phyloP scores from a whole-genome alignment of 2,797 vertebrate genomes.

The Paedocypris micromegethes region DNA sequence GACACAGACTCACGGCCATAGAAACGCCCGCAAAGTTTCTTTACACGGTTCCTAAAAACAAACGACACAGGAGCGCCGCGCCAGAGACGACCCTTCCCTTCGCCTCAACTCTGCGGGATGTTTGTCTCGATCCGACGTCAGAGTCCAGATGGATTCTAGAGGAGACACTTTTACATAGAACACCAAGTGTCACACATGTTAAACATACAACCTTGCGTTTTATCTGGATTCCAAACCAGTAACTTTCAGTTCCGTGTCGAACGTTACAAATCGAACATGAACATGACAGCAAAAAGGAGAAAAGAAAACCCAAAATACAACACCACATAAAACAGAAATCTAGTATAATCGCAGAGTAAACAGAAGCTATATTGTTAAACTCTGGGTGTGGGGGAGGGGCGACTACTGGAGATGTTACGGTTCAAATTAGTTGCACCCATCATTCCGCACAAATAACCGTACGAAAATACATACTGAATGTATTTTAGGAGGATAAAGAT shows the following conservation, averaged over 20 bases:
- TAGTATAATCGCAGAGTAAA: slow-evolving; percentile 57
- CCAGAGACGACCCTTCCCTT: slow-evolving; percentile 45
- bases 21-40: slow-evolving; percentile 48
- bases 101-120: slow-evolving; percentile 38
- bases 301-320: slow-evolving; percentile 45
- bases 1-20: slow-evolving; percentile 54
- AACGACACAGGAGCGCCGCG: slow-evolving; percentile 43
- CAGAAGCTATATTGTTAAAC: slow-evolving; percentile 59
- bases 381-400: slow-evolving; percentile 56
- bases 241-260: slow-evolving; percentile 50
- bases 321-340: slow-evolving; percentile 59
- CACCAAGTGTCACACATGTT: slow-evolving; percentile 47
- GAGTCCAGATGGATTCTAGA: slow-evolving; percentile 31
- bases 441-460: slow-evolving; percentile 56
- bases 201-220: slow-evolving; percentile 40
- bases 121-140: slow-evolving; percentile 40
- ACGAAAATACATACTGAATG: slow-evolving; percentile 52
- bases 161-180: slow-evolving; percentile 41
- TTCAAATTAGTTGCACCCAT: slow-evolving; percentile 59
- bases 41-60: slow-evolving; percentile 48
- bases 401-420: slow-evolving; percentile 56
- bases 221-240: slow-evolving; percentile 39
- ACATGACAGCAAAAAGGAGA: slow-evolving; percentile 25
- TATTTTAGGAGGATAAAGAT: slow-evolving; percentile 53
- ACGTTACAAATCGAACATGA: slow-evolving; percentile 46